Evolutionary conservation across 2,113 vertebrate species (phyloP).

Genomic region (Pithys albifrons): DNA sequence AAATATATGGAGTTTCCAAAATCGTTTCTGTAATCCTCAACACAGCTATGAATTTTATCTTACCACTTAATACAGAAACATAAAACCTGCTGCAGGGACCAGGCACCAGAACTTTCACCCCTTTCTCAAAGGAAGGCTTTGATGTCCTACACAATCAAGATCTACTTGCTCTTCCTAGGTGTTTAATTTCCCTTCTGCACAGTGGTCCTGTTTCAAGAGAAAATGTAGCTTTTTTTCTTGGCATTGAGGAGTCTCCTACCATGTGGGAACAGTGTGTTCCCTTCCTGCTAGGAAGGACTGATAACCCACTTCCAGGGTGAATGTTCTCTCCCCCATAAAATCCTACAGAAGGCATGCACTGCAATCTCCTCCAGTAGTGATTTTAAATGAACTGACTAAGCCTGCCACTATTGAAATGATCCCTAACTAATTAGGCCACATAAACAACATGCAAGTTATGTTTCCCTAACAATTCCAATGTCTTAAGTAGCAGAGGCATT

Average conservation of each 20-base stretch:
- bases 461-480: background rate
- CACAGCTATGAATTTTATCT: background rate
- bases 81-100: background rate
- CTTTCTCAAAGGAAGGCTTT: background rate
- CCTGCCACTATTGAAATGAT: background rate
- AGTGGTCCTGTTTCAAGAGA: background rate
- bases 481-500: background rate
- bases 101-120: background rate
- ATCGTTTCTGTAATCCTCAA: background rate
- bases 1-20: background rate
- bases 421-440: background rate
- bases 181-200: background rate
- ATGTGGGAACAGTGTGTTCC: constrained; percentile 9
- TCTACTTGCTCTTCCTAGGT: background rate
- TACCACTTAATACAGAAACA: background rate
- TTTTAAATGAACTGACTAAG: background rate
- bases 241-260: background rate
- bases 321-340: background rate
- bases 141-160: background rate
- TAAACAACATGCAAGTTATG: background rate
- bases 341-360: background rate
- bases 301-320: constrained; percentile 6
- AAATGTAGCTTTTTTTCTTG: background rate
- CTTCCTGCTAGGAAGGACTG: background rate
- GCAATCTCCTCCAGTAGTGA: background rate